phyloP scores from a whole-genome alignment of 2,888 invertebrate species.

The Argyra leucocephala region DNA sequence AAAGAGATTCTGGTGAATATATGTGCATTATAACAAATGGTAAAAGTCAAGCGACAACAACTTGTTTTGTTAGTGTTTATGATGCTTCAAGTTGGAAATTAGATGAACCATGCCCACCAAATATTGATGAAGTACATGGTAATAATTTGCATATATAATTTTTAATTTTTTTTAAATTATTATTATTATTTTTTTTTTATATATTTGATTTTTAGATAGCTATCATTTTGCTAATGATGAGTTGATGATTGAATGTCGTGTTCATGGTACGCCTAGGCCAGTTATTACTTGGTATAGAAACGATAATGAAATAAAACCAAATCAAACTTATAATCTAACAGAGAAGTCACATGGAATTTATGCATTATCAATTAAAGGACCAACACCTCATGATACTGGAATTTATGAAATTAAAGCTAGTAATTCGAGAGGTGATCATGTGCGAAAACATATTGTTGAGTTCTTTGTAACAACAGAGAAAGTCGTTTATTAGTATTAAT shows the following conservation, averaged over 20 bases:
- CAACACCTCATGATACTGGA: conserved; percentile 1
- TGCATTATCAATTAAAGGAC: neutral
- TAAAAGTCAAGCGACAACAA: neutral
- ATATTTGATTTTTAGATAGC: neutral
- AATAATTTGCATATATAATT: neutral
- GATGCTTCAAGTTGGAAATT: neutral
- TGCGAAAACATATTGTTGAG: conserved; percentile 8
- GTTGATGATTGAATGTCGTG: neutral
- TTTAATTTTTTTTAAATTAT: neutral
- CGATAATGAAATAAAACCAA: neutral
- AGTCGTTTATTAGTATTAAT: neutral
- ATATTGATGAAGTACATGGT: conserved; percentile 5
- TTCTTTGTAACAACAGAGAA: conserved; percentile 8
- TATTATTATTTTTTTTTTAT: neutral
- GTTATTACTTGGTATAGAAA: neutral
- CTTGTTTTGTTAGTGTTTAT: neutral
- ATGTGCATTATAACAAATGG: neutral
- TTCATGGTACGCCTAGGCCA: conserved; percentile 7
- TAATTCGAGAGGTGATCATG: neutral
- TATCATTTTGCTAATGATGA: conserved; percentile 5
- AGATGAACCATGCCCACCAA: conserved; percentile 9
- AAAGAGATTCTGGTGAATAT: neutral
- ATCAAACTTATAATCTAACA: neutral
- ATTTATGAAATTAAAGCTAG: neutral
- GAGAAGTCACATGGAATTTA: conserved; percentile 2